Percentiles rank a stretch among this genome's conserved stretches.
These are phyloP conservation scores for Alcedo quadribrachys DNA, from an alignment of 2,797 vertebrate genomes.

Conservation along the genomic window DNA sequence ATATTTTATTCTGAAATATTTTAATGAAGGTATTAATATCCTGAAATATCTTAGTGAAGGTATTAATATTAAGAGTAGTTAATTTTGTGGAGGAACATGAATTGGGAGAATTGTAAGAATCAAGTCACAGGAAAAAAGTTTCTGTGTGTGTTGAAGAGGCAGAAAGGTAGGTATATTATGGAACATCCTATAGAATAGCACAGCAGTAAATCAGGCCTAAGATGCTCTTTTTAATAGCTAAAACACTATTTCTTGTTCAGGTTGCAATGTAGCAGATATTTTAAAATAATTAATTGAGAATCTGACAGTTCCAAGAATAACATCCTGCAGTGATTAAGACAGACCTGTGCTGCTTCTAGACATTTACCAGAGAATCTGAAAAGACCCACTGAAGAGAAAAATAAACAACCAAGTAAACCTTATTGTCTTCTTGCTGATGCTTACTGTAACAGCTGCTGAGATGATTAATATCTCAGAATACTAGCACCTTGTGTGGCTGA, in stretches of 20 bases:
- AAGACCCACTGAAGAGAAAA: neutral
- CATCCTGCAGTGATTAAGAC: neutral
- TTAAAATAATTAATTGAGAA: slow-evolving; percentile 4
- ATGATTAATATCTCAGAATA: neutral
- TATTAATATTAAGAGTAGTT: neutral
- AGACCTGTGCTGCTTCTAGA: neutral
- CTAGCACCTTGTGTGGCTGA: rapidly evolving
- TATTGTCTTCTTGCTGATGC: neutral
- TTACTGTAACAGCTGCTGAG: neutral
- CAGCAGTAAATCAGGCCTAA: neutral
- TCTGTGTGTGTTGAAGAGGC: neutral
- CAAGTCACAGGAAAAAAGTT: neutral
- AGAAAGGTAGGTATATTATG: neutral
- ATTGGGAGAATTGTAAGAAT: neutral
- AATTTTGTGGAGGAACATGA: neutral
- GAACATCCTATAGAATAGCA: neutral
- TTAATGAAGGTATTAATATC: neutral
- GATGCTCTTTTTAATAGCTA: neutral
- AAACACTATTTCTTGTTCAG: neutral
- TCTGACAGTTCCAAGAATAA: neutral
- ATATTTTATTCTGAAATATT: slow-evolving; percentile 27
- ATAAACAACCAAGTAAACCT: neutral
- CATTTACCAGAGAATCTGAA: neutral
- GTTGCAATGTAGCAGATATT: neutral
- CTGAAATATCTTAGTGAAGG: neutral